Evolutionary conservation across 2,113 vertebrate species (phyloP).

Genomic region (Bujurquina vittata): DNA sequence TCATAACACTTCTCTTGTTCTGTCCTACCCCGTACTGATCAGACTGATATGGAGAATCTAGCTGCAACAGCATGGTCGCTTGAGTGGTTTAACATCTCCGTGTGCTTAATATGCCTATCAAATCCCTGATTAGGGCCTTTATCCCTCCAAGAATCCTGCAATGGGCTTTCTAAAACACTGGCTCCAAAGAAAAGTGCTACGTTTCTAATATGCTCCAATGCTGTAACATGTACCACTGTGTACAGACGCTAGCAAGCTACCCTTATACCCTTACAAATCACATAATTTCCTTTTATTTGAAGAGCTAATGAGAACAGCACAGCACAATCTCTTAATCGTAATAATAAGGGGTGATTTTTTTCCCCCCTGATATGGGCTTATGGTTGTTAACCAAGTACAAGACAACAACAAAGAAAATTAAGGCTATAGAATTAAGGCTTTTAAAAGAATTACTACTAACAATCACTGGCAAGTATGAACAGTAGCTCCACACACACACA

Average conservation of each 20-base stretch:
- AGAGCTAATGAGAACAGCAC: slow-evolving; percentile 10
- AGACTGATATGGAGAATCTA: slow-evolving; percentile 26
- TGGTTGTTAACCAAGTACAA: slow-evolving; percentile 18
- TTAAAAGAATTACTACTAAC: slow-evolving; percentile 33
- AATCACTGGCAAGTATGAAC: slow-evolving; percentile 33
- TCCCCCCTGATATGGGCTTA: neutral
- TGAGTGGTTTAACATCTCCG: slow-evolving; percentile 71
- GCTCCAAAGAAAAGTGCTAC: slow-evolving; percentile 64
- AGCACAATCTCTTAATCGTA: slow-evolving; percentile 11
- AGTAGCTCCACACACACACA: slow-evolving; percentile 4
- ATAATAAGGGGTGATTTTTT: neutral
- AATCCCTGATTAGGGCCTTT: slow-evolving; percentile 67
- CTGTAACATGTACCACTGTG: slow-evolving; percentile 40
- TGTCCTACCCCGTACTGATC: slow-evolving; percentile 17
- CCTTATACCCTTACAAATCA: slow-evolving; percentile 3
- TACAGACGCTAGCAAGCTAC: slow-evolving; percentile 29
- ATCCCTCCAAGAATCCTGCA: slow-evolving; percentile 67
- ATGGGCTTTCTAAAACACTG: slow-evolving; percentile 44
- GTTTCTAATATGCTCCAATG: slow-evolving; percentile 35
- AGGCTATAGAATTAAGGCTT: slow-evolving; percentile 64
- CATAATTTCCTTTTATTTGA: slow-evolving; percentile 16
- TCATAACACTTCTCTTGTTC: slow-evolving; percentile 39
- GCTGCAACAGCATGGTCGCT: slow-evolving; percentile 61
- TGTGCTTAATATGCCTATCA: slow-evolving; percentile 56
- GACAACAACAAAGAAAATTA: slow-evolving; percentile 44